phyloP scores from a whole-genome alignment of 2,113 vertebrate genomes.

The Bujurquina vittata region DNA sequence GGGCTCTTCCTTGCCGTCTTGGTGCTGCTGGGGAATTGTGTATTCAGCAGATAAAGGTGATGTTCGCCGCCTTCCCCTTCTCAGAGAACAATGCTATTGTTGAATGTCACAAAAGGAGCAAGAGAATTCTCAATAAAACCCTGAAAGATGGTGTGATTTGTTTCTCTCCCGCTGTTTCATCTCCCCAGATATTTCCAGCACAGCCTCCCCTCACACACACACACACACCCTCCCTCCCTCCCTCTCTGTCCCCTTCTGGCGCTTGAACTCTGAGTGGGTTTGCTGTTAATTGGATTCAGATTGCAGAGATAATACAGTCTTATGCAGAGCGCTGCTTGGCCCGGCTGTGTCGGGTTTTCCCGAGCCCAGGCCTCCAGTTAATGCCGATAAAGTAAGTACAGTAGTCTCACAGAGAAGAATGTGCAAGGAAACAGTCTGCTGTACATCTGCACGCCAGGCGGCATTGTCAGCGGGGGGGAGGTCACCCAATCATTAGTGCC shows the following conservation, averaged over 20 bases:
- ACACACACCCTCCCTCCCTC: background rate
- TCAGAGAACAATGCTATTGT: slow-evolving; percentile 60
- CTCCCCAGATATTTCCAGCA: slow-evolving; percentile 32
- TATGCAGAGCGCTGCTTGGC: slow-evolving; percentile 3
- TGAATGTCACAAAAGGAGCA: slow-evolving; percentile 60
- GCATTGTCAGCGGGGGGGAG: slow-evolving; percentile 30
- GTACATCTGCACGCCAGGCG: slow-evolving; percentile 50
- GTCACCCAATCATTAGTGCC: slow-evolving; percentile 63
- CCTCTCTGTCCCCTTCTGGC: slow-evolving; percentile 26
- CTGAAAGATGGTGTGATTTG: slow-evolving; percentile 36
- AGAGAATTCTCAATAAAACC: slow-evolving; percentile 38
- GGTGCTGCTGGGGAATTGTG: slow-evolving; percentile 28
- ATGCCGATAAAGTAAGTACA: slow-evolving; percentile 45
- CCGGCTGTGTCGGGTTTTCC: slow-evolving; percentile 13
- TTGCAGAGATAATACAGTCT: slow-evolving; percentile 55
- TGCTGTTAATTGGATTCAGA: slow-evolving; percentile 73
- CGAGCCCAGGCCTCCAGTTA: slow-evolving; percentile 20
- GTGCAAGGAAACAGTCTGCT: slow-evolving; percentile 47
- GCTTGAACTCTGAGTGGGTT: slow-evolving; percentile 57
- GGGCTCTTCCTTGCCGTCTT: slow-evolving; percentile 28
- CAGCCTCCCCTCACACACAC: background rate
- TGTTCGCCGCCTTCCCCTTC: slow-evolving; percentile 18
- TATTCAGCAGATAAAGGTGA: slow-evolving; percentile 58
- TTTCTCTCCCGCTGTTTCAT: slow-evolving; percentile 51
- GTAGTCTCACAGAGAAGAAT: slow-evolving; percentile 42